These are phyloP conservation scores for Drosophila pallidifrons DNA, from an alignment of 1,140 invertebrate genomes.

Conservation along the genomic window DNA sequence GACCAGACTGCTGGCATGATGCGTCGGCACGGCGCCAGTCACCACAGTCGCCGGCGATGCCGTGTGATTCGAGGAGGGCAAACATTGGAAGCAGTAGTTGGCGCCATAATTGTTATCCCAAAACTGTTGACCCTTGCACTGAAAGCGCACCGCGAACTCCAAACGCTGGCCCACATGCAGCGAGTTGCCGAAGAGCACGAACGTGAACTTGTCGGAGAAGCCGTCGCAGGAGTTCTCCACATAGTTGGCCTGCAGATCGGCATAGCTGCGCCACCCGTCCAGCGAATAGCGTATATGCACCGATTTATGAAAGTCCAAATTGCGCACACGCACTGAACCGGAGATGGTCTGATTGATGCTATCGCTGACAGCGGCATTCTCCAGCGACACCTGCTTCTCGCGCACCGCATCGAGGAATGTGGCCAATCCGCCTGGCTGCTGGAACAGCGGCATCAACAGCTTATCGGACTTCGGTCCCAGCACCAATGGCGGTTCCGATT, in stretches of 20 bases:
- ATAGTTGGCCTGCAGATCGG: constrained; percentile 93
- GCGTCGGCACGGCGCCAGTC: constrained; percentile 62
- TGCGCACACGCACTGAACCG: constrained; percentile 94
- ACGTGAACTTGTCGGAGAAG: constrained; percentile 95
- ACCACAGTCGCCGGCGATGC: constrained; percentile 71
- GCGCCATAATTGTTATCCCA: constrained; percentile 95
- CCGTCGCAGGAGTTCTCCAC: constrained; percentile 96
- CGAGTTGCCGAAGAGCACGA: constrained; percentile 90
- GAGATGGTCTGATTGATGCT: constrained; percentile 90
- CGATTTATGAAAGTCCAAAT: constrained; percentile 96
- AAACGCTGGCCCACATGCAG: constrained; percentile 90
- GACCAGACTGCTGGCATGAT: constrained; percentile 58
- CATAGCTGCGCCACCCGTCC: constrained; percentile 93
- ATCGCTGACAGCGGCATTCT: constrained; percentile 92
- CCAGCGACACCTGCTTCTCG: constrained; percentile 91
- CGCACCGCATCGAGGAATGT: constrained; percentile 93
- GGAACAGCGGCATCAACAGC: constrained; percentile 91
- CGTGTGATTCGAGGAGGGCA: constrained; percentile 85
- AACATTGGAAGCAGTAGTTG: constrained; percentile 94
- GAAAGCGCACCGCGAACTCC: constrained; percentile 93
- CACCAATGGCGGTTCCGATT: constrained; percentile 83
- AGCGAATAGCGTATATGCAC: constrained; percentile 94
- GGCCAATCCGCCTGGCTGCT: constrained; percentile 90
- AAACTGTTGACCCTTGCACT: constrained; percentile 92
- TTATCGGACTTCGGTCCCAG: constrained; percentile 86